A percentile compares a stretch with the other conserved stretches of the same genome.
These are phyloP conservation scores for Hybognathus amarus DNA, from an alignment of 2,797 vertebrate genomes.

Conservation along the genomic window DNA sequence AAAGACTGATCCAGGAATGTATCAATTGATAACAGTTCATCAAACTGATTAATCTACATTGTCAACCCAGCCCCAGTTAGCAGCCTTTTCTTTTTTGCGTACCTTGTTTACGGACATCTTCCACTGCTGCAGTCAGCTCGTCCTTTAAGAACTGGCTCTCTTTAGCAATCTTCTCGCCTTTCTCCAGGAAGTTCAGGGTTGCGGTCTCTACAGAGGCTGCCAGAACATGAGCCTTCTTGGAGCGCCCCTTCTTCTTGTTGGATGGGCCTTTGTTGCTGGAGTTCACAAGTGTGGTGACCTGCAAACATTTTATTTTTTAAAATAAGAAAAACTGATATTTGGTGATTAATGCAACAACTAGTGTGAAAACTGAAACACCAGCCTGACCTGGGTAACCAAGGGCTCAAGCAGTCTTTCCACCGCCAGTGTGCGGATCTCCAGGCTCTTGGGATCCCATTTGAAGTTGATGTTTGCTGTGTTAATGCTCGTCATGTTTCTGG, in stretches of 20 bases:
- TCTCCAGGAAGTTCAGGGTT: constrained; percentile 97
- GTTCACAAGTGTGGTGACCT: constrained; percentile 98
- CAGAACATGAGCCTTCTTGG: constrained; percentile 98
- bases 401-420: constrained; percentile 95
- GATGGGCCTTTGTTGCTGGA: constrained; percentile 98
- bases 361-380: neutral
- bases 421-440: constrained; percentile 95
- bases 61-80: neutral
- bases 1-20: neutral
- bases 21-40: too few relatives aligned
- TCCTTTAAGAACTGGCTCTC: constrained; percentile 98
- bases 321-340: neutral
- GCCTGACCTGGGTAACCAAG: constrained; percentile 92
- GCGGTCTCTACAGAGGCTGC: constrained; percentile 97
- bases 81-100: constrained; percentile 44
- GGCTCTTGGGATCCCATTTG: constrained; percentile 98
- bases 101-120: constrained; percentile 99
- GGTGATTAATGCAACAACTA: neutral
- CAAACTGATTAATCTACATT: neutral
- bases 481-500: constrained; percentile 84
- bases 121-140: constrained; percentile 94
- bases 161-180: constrained; percentile 97
- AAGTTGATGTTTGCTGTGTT: constrained; percentile 96
- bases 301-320: neutral
- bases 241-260: constrained; percentile 98